These are phyloP conservation scores for Silurus lanzhouensis DNA, from an alignment of 2,797 vertebrate genomes.

Conservation along the genomic window DNA sequence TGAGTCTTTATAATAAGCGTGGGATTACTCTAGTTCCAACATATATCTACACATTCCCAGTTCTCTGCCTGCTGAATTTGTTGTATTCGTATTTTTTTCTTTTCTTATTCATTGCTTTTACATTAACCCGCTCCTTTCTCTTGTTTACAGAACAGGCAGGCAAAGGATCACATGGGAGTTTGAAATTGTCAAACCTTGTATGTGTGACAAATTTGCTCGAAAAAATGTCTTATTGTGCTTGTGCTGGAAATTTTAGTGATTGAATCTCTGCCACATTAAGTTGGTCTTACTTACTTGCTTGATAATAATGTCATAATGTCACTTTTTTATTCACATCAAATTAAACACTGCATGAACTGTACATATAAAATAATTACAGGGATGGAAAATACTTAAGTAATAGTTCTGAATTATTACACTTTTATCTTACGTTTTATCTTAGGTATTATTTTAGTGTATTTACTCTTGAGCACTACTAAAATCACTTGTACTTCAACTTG, in stretches of 20 bases:
- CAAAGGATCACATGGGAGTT: constrained; percentile 41
- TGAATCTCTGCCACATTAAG: not conserved
- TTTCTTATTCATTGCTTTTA: not conserved
- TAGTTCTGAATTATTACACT: too few relatives aligned
- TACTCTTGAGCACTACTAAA: not conserved
- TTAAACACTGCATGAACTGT: not conserved
- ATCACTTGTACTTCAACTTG: not conserved
- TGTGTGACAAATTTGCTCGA: constrained; percentile 34
- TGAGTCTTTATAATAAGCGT: constrained; percentile 65
- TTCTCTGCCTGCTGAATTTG: constrained; percentile 4
- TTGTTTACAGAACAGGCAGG: constrained; percentile 22
- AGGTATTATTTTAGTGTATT: not conserved
- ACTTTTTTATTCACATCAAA: not conserved
- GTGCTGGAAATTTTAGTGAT: constrained; percentile 16
- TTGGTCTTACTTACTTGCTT: not conserved
- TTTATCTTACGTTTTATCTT: too few relatives aligned
- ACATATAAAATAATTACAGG: not conserved
- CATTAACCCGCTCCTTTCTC: not conserved
- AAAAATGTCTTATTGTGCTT: constrained; percentile 31
- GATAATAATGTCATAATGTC: not conserved
- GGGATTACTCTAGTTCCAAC: constrained; percentile 69
- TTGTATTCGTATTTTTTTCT: not conserved
- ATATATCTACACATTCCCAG: constrained; percentile 58
- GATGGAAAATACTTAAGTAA: not conserved
- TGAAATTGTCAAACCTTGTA: constrained; percentile 33